Evolutionary conservation across 2,797 vertebrate species (phyloP).

Genomic region (Halcyon badia): DNA sequence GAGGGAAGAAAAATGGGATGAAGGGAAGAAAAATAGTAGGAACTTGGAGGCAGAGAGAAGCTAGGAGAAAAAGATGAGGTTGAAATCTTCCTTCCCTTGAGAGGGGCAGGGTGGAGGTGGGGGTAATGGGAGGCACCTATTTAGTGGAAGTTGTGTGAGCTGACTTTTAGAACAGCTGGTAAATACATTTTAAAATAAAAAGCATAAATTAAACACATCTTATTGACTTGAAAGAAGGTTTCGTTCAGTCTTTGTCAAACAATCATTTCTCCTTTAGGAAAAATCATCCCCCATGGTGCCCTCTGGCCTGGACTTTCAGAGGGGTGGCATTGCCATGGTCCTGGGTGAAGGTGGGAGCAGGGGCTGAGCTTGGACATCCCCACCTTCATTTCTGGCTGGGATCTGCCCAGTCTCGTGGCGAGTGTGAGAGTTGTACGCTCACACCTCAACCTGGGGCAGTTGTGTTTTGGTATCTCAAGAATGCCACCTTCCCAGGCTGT

Average conservation of each 20-base stretch:
- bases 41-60: neutral
- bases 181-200: neutral
- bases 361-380: fast-evolving
- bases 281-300: fast-evolving
- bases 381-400: fast-evolving
- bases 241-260: neutral
- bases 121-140: neutral
- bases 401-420: neutral
- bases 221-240: neutral
- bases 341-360: neutral
- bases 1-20: slow-evolving; percentile 1
- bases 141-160: neutral
- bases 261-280: neutral
- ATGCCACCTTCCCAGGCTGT: neutral
- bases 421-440: neutral
- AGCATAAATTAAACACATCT: neutral
- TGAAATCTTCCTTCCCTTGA: neutral
- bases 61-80: neutral
- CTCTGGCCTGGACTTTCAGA: neutral
- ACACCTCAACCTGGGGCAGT: too few species aligned
- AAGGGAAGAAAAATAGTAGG: neutral
- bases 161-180: neutral
- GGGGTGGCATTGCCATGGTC: neutral
- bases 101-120: neutral
- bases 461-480: neutral